Conservation (phyloP, 1,140 invertebrate genomes). For the Leptinotarsa undecemlineata region DNA sequence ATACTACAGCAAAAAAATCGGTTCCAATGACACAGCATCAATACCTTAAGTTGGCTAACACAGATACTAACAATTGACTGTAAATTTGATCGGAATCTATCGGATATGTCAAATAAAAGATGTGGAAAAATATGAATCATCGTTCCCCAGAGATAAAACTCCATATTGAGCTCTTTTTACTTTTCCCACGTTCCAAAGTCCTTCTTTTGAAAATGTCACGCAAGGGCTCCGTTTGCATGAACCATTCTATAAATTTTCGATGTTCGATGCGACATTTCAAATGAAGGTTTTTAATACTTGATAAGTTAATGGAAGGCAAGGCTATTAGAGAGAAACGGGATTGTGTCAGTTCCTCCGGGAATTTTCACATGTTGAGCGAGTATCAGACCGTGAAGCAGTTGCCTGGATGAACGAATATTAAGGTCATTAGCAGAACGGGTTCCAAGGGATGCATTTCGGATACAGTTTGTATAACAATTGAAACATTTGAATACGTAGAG, state of each 20-base stretch:
- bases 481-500: too few relatives aligned
- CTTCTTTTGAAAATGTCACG: neutral
- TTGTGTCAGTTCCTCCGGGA: conserved; percentile 40
- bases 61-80: too few relatives aligned
- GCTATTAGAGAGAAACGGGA: conserved; percentile 19
- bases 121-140: too few relatives aligned
- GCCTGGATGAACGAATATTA: conserved; percentile 44
- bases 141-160: too few relatives aligned
- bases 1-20: too few relatives aligned
- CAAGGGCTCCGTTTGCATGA: neutral
- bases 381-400: conserved; percentile 47
- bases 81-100: too few relatives aligned
- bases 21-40: too few relatives aligned
- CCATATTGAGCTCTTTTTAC: too few relatives aligned
- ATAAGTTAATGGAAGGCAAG: conserved; percentile 20
- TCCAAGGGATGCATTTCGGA: neutral
- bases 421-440: conserved; percentile 42
- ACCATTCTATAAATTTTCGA: neutral
- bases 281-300: conserved; percentile 18
- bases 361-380: conserved; percentile 49
- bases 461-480: too few relatives aligned
- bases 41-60: too few relatives aligned
- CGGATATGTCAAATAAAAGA: too few relatives aligned
- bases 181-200: too few relatives aligned
- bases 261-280: conserved; percentile 14